A percentile compares a stretch with the other conserved stretches of the same genome.
Evolutionary conservation across 2,797 vertebrate species (phyloP).

Genomic region (Scarus forsteni): DNA sequence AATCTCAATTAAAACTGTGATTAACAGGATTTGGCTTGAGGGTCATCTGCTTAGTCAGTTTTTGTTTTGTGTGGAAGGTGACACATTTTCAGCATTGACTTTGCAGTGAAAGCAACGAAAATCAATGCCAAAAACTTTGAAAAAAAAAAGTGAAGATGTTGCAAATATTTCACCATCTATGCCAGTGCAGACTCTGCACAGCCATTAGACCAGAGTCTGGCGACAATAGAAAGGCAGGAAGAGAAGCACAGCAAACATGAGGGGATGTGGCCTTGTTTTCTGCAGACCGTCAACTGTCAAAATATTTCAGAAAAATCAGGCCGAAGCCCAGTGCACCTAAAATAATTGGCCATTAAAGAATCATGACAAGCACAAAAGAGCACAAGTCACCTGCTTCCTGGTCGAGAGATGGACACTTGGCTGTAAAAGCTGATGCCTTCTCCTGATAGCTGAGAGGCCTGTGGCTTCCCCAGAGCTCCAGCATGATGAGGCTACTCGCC

Average conservation of each 20-base stretch:
- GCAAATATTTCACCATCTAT: background rate
- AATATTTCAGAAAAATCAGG: slow-evolving; percentile 33
- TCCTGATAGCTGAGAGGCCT: slow-evolving; percentile 15
- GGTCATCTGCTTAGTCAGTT: too few species aligned
- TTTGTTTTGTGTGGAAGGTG: too few species aligned
- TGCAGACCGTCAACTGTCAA: slow-evolving; percentile 33
- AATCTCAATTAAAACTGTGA: too few species aligned
- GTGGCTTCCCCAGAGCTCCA: slow-evolving; percentile 40
- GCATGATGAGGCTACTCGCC: slow-evolving; percentile 50
- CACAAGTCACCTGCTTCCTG: slow-evolving; percentile 11
- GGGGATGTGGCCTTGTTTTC: slow-evolving; percentile 20
- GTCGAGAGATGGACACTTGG: slow-evolving; percentile 31
- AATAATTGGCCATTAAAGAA: slow-evolving; percentile 61
- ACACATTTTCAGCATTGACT: background rate
- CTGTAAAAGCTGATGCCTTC: slow-evolving; percentile 10
- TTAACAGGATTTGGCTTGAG: too few species aligned
- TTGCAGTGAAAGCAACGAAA: background rate
- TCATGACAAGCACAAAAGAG: slow-evolving; percentile 44
- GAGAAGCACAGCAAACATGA: background rate
- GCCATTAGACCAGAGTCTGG: background rate
- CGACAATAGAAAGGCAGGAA: background rate
- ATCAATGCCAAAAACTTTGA: background rate
- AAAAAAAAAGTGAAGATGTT: slow-evolving; percentile 4
- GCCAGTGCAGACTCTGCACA: background rate
- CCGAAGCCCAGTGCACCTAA: slow-evolving; percentile 28